Evolutionary conservation across 1,140 invertebrate species (phyloP).

Genomic region (Brachionus calyciflorus): DNA sequence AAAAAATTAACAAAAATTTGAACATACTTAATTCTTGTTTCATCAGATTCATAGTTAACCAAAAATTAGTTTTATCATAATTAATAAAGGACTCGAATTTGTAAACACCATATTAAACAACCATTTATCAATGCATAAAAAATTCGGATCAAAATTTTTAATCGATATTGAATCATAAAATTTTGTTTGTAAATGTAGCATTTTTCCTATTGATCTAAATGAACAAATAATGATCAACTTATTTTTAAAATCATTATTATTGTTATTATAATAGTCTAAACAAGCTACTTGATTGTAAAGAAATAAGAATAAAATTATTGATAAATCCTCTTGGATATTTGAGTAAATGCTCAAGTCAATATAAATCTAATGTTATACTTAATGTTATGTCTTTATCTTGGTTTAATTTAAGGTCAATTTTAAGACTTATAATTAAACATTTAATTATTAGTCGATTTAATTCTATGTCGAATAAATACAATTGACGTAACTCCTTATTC

Average conservation of each 20-base stretch:
- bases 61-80: slow-evolving; percentile 25
- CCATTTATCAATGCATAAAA: not conserved
- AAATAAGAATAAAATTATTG: slow-evolving; percentile 20
- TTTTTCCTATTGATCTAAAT: not conserved
- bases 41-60: slow-evolving; percentile 42
- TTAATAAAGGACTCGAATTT: not conserved
- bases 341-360: not conserved
- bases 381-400: slow-evolving; percentile 25
- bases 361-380: not conserved
- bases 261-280: slow-evolving; percentile 23
- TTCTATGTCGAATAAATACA: slow-evolving; percentile 30
- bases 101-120: not conserved
- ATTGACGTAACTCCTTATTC: slow-evolving; percentile 24
- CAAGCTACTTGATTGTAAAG: slow-evolving; percentile 24
- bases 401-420: slow-evolving; percentile 1
- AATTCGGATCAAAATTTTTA: not conserved
- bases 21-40: slow-evolving; percentile 27
- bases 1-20: not conserved
- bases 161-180: not conserved
- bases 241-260: not conserved
- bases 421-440: slow-evolving; percentile 20
- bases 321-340: slow-evolving; percentile 20
- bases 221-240: slow-evolving; percentile 22
- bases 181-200: not conserved
- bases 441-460: not conserved